phyloP scores from a whole-genome alignment of 1,140 invertebrate genomes.

The Aradophagus sp. region DNA sequence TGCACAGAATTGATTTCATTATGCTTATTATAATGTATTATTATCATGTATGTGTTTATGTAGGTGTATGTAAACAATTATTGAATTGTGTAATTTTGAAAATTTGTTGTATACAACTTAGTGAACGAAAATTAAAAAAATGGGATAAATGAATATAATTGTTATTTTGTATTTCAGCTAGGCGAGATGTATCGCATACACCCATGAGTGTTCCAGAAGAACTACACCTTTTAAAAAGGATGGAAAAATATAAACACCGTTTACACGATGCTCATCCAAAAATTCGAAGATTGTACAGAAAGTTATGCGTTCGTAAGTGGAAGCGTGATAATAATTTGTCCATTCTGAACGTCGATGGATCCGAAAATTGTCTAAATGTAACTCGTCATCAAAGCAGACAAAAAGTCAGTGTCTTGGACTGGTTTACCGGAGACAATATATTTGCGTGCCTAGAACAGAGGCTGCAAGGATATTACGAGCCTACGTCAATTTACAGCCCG shows the following conservation, averaged over 20 bases:
- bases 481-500: conserved; percentile 77
- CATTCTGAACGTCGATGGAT: conserved; percentile 77
- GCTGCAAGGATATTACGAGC: conserved; percentile 75
- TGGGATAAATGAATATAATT: no score
- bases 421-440: conserved; percentile 68
- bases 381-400: conserved; percentile 28
- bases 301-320: conserved; percentile 78
- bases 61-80: no score
- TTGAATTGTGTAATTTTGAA: no score
- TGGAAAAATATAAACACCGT: conserved; percentile 68
- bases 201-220: conserved; percentile 78
- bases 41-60: no score
- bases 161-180: conserved; percentile 52
- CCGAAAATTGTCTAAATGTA: conserved; percentile 52
- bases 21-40: no score
- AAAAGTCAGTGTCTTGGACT: conserved; percentile 70
- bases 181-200: conserved; percentile 48
- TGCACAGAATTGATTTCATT: no score
- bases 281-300: conserved; percentile 76
- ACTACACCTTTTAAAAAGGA: conserved; percentile 74
- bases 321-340: conserved; percentile 77
- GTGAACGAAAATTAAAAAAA: no score
- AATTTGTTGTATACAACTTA: no score
- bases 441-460: conserved; percentile 68
- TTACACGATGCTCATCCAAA: conserved; percentile 66